Percentiles rank a stretch among this genome's conserved stretches.
Evolutionary conservation across 2,888 invertebrate genomes (phyloP).

Genomic region (Ectemnius continuus): DNA sequence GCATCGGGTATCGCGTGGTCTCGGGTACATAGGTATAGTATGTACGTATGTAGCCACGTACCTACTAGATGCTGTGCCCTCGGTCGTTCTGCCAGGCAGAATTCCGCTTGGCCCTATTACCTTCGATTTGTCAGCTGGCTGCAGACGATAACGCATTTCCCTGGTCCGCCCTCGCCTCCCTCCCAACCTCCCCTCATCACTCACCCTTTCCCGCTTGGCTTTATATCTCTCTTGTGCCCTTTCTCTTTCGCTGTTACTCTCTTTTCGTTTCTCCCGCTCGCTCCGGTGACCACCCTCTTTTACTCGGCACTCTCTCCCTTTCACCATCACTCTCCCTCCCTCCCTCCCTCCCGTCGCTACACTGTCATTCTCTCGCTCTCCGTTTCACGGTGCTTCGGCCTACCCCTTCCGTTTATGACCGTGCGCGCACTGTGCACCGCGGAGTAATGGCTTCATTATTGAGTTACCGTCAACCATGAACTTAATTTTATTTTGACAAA

Average conservation of each 20-base stretch:
- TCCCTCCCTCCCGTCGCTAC: conserved; percentile 25
- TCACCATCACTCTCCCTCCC: conserved; percentile 7
- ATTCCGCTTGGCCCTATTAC: conserved; percentile 73
- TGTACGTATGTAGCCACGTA: conserved; percentile 55
- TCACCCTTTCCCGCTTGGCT: conserved; percentile 47
- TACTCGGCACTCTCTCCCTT: conserved; percentile 23
- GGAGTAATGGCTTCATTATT: conserved; percentile 65
- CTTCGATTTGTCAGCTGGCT: conserved; percentile 74
- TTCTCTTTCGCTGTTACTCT: conserved; percentile 29
- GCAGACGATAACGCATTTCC: conserved; percentile 73
- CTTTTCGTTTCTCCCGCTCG: conserved; percentile 42
- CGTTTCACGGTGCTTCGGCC: conserved; percentile 13
- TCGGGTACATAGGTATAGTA: conserved; percentile 16
- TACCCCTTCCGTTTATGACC: conserved; percentile 54
- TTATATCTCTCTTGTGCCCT: conserved; percentile 43
- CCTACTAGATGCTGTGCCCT: conserved; percentile 63
- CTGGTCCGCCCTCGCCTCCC: conserved; percentile 53
- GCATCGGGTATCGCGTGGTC: conserved; percentile 8
- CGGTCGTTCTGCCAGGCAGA: conserved; percentile 66
- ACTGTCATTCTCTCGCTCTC: conserved; percentile 34
- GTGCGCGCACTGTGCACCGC: conserved; percentile 49
- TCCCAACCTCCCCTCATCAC: conserved; percentile 34
- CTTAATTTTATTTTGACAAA: conserved; percentile 63
- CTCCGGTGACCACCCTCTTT: conserved; percentile 24
- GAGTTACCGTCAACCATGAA: conserved; percentile 60